Base-by-base conservation (phyloP, 1,140 invertebrate genomes). In the Caligus rogercresseyi region DNA sequence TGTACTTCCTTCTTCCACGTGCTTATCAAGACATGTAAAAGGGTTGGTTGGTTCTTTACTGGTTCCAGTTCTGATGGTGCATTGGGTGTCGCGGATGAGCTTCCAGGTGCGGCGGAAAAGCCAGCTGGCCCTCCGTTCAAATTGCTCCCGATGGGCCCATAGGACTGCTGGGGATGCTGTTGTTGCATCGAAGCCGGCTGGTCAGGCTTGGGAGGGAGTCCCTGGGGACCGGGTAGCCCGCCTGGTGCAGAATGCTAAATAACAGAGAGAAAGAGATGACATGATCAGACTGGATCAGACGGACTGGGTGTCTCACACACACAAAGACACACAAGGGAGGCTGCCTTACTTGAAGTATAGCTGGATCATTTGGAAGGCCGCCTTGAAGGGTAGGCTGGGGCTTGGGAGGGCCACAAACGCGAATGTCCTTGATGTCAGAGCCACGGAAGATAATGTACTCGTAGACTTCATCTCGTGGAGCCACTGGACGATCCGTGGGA, bases 361-460 rank as follows among this genome's bases (percentile, higher is more conserved):
- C 92, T 60, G 92, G 92, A 79, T 96, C 91, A 78, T 90, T 73
- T 82, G 72, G 87, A 76, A 80, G 70, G 18, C 74, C 73, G 43
- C 70, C 69, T 53, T 69, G 69, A 21, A 73, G 67, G 52, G 71
- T 70, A 51, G 73, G 69, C 23, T 74, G 72, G 51, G 70, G 71
- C 71, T 89, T 78, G 15, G 80, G 78, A 52, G 94, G 82, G 64
- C 82, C 80, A 71, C 81, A 81, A 0, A 98, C 91, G 73, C 90
- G 82, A 69, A 99, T 90, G 74, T 98, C 95, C 76, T 98, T 98
- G 70, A 99, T 98, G 74, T 99, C 95, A 67, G 87, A 85, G 24
- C 93, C 95, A 66, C 94, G 78, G 76, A 98, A 99, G 58, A 98
- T 82, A 67, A 98, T 98, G 73, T 94, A 97, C 70, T 98, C 95